These are phyloP conservation scores for Palythoa grandiflora DNA, from an alignment of 92 coral and sea anemone genomes.

Conservation along the genomic window DNA sequence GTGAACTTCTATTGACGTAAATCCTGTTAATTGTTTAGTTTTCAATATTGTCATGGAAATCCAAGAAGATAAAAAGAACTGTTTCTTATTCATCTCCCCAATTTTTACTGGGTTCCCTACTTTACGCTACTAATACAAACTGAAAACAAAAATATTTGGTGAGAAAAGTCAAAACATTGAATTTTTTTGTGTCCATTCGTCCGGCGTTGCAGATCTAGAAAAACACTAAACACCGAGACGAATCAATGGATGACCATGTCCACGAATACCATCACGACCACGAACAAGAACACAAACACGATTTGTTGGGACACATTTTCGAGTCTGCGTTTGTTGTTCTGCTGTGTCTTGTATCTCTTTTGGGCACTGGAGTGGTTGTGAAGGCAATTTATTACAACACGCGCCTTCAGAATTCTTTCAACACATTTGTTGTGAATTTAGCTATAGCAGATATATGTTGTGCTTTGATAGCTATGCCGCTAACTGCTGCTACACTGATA, in stretches of 20 bases:
- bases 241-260: not conserved
- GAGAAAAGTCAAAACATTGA: too few species aligned
- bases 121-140: too few species aligned
- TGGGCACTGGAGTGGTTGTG: slow-evolving; percentile 4
- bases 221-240: not conserved
- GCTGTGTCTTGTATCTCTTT: slow-evolving; percentile 7
- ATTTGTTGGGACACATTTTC: not conserved
- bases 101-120: too few species aligned
- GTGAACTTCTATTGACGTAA: too few species aligned
- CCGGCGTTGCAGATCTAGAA: too few species aligned
- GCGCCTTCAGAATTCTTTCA: slow-evolving; percentile 34
- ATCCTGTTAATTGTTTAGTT: too few species aligned
- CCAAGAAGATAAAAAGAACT: too few species aligned
- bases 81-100: too few species aligned
- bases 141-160: too few species aligned
- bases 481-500: slow-evolving; percentile 29
- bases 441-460: slow-evolving; percentile 36
- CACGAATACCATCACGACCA: not conserved
- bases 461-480: slow-evolving; percentile 12
- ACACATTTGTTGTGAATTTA: slow-evolving; percentile 22
- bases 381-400: slow-evolving; percentile 20
- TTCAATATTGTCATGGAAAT: too few species aligned
- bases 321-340: slow-evolving; percentile 5
- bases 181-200: too few species aligned
- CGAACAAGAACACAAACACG: slow-evolving; percentile 20